Evolutionary conservation across 2,113 vertebrate genomes (phyloP).

Genomic region (Murina feae): DNA sequence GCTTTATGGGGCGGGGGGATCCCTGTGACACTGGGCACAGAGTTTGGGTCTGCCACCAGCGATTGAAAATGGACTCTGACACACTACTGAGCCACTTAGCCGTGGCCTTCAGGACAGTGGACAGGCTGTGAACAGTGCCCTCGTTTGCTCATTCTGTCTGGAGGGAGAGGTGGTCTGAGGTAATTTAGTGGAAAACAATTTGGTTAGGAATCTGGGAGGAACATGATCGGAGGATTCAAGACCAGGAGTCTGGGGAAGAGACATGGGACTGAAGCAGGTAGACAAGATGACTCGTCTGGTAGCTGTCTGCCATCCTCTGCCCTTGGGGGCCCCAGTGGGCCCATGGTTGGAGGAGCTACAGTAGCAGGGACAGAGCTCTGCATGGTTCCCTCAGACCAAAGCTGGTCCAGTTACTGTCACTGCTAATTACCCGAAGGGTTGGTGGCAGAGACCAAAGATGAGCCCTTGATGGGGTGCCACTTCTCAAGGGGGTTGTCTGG

Average conservation of each 20-base stretch:
- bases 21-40: neutral
- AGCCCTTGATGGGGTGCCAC: neutral
- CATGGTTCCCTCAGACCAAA: neutral
- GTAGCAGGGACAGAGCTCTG: neutral
- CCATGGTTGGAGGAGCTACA: neutral
- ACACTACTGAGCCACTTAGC: neutral
- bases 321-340: neutral
- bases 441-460: neutral
- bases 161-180: neutral
- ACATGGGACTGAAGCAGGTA: neutral
- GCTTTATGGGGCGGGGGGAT: neutral
- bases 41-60: neutral
- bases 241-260: neutral
- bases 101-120: neutral
- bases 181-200: neutral
- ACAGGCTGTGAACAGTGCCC: neutral
- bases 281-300: fast-evolving
- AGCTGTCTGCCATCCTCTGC: neutral
- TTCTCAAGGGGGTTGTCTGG: neutral
- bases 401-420: neutral
- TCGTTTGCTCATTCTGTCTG: neutral
- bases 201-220: neutral
- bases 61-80: neutral
- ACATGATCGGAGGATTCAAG: neutral
- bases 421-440: neutral